phyloP scores from a whole-genome alignment of 2,797 vertebrate species.

The Decapterus maruadsi region DNA sequence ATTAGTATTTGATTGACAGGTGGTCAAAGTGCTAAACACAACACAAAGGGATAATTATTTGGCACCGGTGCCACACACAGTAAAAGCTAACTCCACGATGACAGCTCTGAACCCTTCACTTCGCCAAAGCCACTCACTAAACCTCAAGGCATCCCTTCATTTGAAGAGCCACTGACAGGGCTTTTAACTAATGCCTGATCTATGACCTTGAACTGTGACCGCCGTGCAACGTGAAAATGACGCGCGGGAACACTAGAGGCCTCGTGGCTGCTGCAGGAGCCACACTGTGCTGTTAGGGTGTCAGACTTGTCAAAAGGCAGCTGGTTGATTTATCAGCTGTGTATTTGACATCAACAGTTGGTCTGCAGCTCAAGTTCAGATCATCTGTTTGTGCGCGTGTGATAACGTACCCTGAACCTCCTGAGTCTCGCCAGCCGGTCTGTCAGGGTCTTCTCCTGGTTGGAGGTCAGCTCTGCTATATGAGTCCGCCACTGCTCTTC shows the following conservation, averaged over 20 bases:
- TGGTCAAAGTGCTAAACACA: background rate
- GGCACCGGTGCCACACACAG: background rate
- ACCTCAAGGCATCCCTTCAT: conserved; percentile 22
- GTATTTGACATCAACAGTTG: background rate
- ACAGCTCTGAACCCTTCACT: conserved; percentile 18
- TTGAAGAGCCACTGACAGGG: background rate
- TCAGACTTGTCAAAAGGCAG: conserved; percentile 10
- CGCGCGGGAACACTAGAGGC: conserved; percentile 12
- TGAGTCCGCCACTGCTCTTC: conserved; percentile 79
- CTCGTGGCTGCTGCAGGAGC: background rate
- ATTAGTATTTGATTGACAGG: background rate
- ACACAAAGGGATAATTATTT: background rate
- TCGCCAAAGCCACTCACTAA: background rate
- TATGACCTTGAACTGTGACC: conserved; percentile 2
- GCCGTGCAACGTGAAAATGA: conserved; percentile 23
- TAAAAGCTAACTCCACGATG: background rate
- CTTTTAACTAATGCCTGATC: conserved; percentile 12
- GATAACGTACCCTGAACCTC: conserved; percentile 81
- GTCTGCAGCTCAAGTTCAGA: background rate
- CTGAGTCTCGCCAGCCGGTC: conserved; percentile 77
- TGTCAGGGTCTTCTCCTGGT: conserved; percentile 68
- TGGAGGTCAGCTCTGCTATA: conserved; percentile 71
- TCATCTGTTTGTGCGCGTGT: background rate
- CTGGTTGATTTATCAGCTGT: conserved; percentile 20
- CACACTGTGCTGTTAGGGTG: background rate